These are phyloP conservation scores for Spinus olivaceus DNA, from an alignment of 2,797 vertebrate genomes.

Conservation along the genomic window DNA sequence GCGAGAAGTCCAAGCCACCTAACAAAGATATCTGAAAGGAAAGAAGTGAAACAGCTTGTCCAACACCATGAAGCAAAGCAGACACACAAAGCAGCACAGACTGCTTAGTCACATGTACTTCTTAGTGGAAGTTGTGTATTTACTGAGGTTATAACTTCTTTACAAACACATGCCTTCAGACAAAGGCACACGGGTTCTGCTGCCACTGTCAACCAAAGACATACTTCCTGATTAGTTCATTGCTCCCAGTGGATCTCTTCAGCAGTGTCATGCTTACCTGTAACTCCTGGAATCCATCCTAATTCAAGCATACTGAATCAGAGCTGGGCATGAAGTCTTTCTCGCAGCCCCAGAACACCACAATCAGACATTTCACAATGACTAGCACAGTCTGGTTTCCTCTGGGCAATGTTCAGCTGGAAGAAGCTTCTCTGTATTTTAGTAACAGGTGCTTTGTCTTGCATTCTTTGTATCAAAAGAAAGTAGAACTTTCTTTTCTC, in stretches of 20 bases:
- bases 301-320: background rate
- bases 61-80: background rate
- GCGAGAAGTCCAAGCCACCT: background rate
- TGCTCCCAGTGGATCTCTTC: background rate
- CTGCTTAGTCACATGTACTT: background rate
- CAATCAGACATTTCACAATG: background rate
- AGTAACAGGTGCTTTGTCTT: background rate
- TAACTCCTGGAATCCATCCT: background rate
- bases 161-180: background rate
- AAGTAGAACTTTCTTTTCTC: background rate
- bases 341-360: background rate
- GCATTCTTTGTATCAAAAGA: background rate
- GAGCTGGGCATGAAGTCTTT: background rate
- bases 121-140: background rate
- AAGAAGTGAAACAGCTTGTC: background rate
- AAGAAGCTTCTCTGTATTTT: background rate
- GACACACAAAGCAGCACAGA: background rate
- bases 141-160: background rate
- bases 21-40: conserved; percentile 9
- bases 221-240: background rate
- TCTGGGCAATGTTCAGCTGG: background rate
- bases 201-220: background rate
- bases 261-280: background rate
- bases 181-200: background rate
- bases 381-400: background rate